Evolutionary conservation across 1,140 invertebrate genomes (phyloP).

Genomic region (Neotoxoptera formosana): DNA sequence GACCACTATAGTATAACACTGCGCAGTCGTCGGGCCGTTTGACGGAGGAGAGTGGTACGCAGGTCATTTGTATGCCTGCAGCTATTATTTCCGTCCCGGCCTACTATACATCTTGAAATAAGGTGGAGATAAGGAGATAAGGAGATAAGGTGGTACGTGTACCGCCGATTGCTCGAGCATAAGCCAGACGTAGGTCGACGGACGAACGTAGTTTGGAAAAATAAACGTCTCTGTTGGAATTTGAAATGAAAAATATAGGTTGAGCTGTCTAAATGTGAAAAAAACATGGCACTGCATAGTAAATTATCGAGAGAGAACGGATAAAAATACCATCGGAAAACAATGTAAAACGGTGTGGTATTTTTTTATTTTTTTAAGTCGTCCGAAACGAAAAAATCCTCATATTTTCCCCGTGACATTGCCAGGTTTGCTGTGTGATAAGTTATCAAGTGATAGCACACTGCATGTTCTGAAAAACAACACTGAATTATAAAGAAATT

Average conservation of each 20-base stretch:
- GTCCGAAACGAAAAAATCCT: background rate
- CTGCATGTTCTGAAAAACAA: no score
- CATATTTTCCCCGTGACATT: background rate
- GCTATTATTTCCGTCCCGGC: background rate
- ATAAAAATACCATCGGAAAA: background rate
- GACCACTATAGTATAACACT: background rate
- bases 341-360: background rate
- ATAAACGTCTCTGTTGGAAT: no score
- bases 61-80: no score
- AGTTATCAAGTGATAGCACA: background rate
- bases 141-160: no score
- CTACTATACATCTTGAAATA: background rate
- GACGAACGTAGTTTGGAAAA: background rate
- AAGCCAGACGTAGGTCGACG: background rate
- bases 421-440: background rate
- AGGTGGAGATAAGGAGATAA: no score
- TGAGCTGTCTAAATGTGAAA: no score
- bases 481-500: no score
- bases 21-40: background rate
- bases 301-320: background rate
- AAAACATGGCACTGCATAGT: background rate
- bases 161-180: background rate
- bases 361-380: background rate
- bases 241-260: background rate
- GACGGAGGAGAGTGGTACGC: background rate